These are phyloP conservation scores for Hirtodrosophila trivittata DNA, from an alignment of 2,888 invertebrate genomes.

Conservation along the genomic window DNA sequence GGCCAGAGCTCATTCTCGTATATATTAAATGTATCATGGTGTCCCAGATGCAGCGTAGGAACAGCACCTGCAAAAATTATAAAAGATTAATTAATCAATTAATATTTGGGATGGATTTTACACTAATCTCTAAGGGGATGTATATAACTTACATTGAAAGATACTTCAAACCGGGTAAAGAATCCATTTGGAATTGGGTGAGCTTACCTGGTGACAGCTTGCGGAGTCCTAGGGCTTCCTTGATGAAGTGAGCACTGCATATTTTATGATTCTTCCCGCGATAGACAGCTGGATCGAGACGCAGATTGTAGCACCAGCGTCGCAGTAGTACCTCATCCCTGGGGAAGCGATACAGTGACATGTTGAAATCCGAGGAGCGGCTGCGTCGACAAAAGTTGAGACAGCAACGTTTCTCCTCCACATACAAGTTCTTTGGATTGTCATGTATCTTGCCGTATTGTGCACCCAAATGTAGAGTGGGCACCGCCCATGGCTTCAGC, in stretches of 20 bases:
- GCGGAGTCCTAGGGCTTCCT: slow-evolving; percentile 77
- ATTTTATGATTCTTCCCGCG: slow-evolving; percentile 82
- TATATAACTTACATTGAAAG: too few relatives aligned
- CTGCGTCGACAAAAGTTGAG: slow-evolving; percentile 78
- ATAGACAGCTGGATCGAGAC: slow-evolving; percentile 78
- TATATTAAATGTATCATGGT: slow-evolving; percentile 80
- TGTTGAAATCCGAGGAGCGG: slow-evolving; percentile 80
- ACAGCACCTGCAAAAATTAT: slow-evolving; percentile 67
- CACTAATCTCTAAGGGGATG: too few relatives aligned
- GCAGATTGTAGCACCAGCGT: slow-evolving; percentile 80
- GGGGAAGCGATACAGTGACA: slow-evolving; percentile 80
- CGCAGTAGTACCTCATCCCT: slow-evolving; percentile 75
- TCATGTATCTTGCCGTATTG: slow-evolving; percentile 80
- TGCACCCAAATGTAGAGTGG: slow-evolving; percentile 78
- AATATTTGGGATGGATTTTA: too few relatives aligned
- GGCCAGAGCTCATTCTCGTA: slow-evolving; percentile 80
- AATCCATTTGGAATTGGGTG: too few relatives aligned
- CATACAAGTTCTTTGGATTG: slow-evolving; percentile 77
- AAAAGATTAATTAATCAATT: too few relatives aligned
- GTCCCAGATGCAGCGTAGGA: slow-evolving; percentile 78
- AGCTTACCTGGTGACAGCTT: slow-evolving; percentile 76
- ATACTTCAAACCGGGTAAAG: too few relatives aligned
- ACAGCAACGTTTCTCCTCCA: slow-evolving; percentile 81
- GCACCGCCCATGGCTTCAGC: slow-evolving; percentile 81
- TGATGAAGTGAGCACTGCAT: slow-evolving; percentile 81